Evolutionary conservation across 2,888 invertebrate genomes (phyloP).

Genomic region (Gisinianus flammeolus): DNA sequence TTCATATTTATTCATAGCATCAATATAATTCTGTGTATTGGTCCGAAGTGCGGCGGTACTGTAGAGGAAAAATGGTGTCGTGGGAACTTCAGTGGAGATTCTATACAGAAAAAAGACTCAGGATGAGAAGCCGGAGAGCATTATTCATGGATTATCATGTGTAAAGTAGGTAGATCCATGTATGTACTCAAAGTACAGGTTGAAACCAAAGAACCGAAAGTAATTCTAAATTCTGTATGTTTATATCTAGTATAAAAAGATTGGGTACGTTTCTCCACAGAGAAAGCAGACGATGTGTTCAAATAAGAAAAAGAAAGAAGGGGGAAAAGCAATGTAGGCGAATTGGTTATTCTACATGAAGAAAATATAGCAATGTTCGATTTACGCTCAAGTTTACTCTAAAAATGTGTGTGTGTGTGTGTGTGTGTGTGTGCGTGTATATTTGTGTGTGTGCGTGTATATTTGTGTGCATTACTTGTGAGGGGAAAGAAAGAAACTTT

Average conservation of each 20-base stretch:
- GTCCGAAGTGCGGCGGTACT: slow-evolving; percentile 44
- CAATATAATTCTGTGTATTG: slow-evolving; percentile 50
- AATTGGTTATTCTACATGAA: no score
- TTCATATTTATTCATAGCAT: slow-evolving; percentile 41
- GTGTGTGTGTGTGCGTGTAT: not conserved
- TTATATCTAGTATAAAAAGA: no score
- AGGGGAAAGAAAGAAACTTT: not conserved
- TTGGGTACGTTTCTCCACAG: no score
- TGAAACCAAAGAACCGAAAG: no score
- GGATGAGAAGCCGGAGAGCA: not conserved
- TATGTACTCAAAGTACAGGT: not conserved
- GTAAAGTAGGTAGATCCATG: not conserved
- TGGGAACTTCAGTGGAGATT: slow-evolving; percentile 41
- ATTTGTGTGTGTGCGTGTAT: not conserved
- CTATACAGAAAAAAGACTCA: slow-evolving; percentile 28
- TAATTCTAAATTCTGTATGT: no score
- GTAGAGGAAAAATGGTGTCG: slow-evolving; percentile 56
- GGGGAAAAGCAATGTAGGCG: no score
- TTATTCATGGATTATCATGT: not conserved
- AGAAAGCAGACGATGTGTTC: no score
- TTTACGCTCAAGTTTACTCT: no score
- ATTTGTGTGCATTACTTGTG: no score
- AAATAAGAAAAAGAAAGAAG: no score
- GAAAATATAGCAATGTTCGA: no score
- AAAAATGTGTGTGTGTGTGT: not conserved